Evolutionary conservation across 2,113 vertebrate species (phyloP).

Genomic region (Cynopterus brachyotis): DNA sequence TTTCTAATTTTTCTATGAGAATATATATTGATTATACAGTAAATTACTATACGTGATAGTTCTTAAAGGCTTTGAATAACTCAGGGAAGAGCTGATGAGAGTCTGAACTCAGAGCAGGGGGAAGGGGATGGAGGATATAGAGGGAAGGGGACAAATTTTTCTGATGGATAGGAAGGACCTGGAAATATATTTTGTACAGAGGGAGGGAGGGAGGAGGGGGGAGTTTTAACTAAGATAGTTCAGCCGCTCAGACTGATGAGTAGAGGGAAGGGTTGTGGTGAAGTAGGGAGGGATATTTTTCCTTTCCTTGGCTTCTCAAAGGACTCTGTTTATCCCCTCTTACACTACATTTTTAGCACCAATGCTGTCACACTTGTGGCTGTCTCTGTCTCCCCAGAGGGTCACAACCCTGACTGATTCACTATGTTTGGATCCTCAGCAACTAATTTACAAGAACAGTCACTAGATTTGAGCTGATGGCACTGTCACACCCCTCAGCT

Average conservation of each 20-base stretch:
- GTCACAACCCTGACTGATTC: neutral
- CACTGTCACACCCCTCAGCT: neutral
- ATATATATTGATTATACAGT: neutral
- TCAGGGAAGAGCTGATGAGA: neutral
- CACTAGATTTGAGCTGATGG: neutral
- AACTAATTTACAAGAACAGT: neutral
- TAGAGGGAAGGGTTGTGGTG: neutral
- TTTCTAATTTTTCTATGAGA: neutral
- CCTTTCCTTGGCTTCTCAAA: neutral
- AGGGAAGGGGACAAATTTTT: neutral
- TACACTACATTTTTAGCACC: neutral
- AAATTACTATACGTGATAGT: neutral
- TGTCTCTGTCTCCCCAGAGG: neutral
- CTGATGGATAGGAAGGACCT: neutral
- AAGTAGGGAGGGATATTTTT: neutral
- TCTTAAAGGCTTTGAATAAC: neutral
- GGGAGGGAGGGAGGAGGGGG: neutral
- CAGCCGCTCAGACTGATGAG: neutral
- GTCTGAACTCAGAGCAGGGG: neutral
- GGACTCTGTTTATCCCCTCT: neutral
- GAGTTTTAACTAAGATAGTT: neutral
- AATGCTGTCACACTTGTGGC: neutral
- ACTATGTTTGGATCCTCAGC: neutral
- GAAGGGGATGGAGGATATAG: too few relatives aligned
- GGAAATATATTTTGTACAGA: neutral